Evolutionary conservation across 2,797 vertebrate species (phyloP).

Genomic region (Miichthys miiuy): DNA sequence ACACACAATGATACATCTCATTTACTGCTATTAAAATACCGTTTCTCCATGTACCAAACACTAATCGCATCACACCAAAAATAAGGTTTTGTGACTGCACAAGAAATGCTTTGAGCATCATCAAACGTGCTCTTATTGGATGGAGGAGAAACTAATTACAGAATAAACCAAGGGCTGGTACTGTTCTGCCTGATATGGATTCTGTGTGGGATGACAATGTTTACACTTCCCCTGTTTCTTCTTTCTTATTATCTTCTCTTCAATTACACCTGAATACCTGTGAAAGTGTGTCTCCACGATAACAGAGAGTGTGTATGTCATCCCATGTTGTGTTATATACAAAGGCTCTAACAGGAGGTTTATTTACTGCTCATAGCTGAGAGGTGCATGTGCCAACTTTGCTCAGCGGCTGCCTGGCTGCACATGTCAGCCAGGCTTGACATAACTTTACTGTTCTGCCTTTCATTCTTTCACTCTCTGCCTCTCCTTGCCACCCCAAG

Average conservation of each 20-base stretch:
- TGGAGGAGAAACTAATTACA: constrained; percentile 13
- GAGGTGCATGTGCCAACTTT: constrained; percentile 63
- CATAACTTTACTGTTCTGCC: constrained; percentile 75
- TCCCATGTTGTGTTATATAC: constrained; percentile 48
- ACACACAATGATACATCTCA: background rate
- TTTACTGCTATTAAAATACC: background rate
- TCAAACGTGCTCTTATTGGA: background rate
- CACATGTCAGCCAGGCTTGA: constrained; percentile 75
- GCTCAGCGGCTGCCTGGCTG: constrained; percentile 62
- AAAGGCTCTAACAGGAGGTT: constrained; percentile 65
- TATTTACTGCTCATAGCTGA: constrained; percentile 66
- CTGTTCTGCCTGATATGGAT: background rate
- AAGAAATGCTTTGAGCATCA: background rate
- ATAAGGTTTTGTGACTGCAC: background rate
- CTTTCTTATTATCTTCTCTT: constrained; percentile 40
- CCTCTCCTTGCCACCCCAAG: constrained; percentile 75
- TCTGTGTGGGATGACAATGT: constrained; percentile 24
- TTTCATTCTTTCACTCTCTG: constrained; percentile 75
- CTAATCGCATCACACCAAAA: background rate
- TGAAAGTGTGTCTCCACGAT: constrained; percentile 48
- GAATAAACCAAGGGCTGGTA: background rate
- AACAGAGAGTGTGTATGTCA: constrained; percentile 33
- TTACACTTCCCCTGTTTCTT: constrained; percentile 14
- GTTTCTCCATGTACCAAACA: background rate
- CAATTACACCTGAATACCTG: constrained; percentile 55